Base-by-base conservation (phyloP, 2,797 vertebrate species). In the Falco cherrug region DNA sequence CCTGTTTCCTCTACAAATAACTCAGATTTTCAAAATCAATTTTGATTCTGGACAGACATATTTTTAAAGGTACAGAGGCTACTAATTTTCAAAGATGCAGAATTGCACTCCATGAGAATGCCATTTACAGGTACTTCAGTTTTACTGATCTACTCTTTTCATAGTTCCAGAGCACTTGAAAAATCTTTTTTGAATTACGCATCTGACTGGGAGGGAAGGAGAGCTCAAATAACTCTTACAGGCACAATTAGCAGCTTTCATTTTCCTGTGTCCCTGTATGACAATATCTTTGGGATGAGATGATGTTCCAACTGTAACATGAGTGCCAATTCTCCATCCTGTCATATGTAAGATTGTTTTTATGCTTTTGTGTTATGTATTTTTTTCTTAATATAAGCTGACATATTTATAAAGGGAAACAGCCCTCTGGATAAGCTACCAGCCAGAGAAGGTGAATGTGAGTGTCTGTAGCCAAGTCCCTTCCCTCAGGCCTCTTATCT, bases 331-430 rank as follows among this genome's bases (percentile, higher is more conserved):
- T 82, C 60, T 89, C 64, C 71, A 61, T 64, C n/a, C 57, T 89
- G 64, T 81, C 65, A 59, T 37, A 35, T 43, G 54, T 75, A 80
- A 83, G 41, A 68, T 60, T 92, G 59, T 91, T 95, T 95, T 91
- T 92, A 50, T 93, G 79, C 50, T 64, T 89, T 65, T 81, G 7
- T 63, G 21, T 91, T 94, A 84, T 41, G 13, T 9, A 59, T 69
- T 83, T 85, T 93, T 94, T 89, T 68, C 53, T 91, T 92, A 92
- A 94, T 84, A 15, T 22, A 15, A 80, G 4, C 21, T 92, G 95
- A 92, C 91, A 73, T 56, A 64, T 94, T 89, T 92, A 87, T 94
- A 89, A 94, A 89, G 25, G 56, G 56, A 87, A 96, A 60, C 45
- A 93, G 22, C 53, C 71, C 45, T 87, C 48, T 89, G 57, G 57